Percentiles rank a stretch among this genome's conserved stretches.
phyloP scores from a whole-genome alignment of 1,140 invertebrate species.

The Achatina immaculata region DNA sequence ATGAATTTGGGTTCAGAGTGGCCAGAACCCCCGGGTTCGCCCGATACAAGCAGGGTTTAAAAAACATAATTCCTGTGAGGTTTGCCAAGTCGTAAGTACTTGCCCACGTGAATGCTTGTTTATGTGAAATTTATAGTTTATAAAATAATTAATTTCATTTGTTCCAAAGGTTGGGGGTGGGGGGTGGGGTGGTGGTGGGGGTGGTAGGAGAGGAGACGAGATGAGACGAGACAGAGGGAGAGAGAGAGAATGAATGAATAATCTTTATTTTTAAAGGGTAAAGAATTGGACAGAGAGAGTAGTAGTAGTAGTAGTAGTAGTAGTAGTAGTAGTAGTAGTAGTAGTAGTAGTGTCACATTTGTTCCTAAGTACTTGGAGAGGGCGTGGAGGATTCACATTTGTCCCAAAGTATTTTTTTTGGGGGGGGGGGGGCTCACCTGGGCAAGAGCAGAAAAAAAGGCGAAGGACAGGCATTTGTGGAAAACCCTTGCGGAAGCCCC shows the following conservation, averaged over 20 bases:
- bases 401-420: too few species aligned
- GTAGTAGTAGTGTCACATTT: too few species aligned
- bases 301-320: background rate
- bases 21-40: background rate
- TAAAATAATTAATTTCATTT: background rate
- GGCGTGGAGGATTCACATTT: too few species aligned
- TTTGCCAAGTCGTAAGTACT: constrained; percentile 14
- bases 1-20: background rate
- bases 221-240: too few species aligned
- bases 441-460: too few species aligned
- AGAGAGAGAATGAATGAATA: too few species aligned
- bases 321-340: too few species aligned
- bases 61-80: background rate
- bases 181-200: background rate
- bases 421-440: too few species aligned
- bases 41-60: constrained; percentile 11
- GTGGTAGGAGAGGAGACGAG: background rate
- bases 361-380: too few species aligned
- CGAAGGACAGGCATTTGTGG: too few species aligned
- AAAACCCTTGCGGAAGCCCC: too few species aligned
- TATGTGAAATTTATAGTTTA: background rate
- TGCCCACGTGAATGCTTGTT: background rate
- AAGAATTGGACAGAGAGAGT: constrained; percentile 30
- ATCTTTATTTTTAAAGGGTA: too few species aligned
- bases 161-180: background rate